These are phyloP conservation scores for Acrocephalus kingi DNA, from an alignment of 2,113 vertebrate genomes.

Conservation along the genomic window DNA sequence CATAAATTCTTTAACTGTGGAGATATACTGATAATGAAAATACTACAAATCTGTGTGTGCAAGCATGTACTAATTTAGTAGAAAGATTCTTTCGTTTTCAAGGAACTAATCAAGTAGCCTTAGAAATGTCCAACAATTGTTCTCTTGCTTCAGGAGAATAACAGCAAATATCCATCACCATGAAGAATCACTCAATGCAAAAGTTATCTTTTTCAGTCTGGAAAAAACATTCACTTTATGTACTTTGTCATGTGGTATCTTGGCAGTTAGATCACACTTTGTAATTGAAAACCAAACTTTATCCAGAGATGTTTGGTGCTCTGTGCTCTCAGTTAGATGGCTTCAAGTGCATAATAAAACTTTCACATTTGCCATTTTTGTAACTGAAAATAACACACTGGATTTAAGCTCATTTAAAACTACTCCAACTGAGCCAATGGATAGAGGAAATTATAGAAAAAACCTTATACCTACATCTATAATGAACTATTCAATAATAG, in stretches of 20 bases:
- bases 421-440: background rate
- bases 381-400: background rate
- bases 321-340: background rate
- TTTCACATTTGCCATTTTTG: background rate
- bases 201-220: conserved; percentile 11
- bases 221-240: conserved; percentile 1
- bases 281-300: conserved; percentile 60
- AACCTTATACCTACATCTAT: background rate
- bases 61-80: background rate
- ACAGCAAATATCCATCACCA: conserved; percentile 39
- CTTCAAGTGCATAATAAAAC: conserved; percentile 6
- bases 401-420: background rate
- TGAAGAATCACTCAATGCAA: conserved; percentile 33
- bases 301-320: background rate
- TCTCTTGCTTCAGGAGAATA: background rate
- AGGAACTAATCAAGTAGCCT: background rate
- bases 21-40: background rate
- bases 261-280: conserved; percentile 46
- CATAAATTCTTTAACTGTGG: background rate
- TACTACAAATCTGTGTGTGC: background rate
- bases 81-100: background rate
- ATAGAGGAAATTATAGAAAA: background rate
- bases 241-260: conserved; percentile 54
- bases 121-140: background rate
- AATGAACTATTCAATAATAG: background rate